Evolutionary conservation across 2,797 vertebrate genomes (phyloP).

Genomic region (Micrastur ruficollis): DNA sequence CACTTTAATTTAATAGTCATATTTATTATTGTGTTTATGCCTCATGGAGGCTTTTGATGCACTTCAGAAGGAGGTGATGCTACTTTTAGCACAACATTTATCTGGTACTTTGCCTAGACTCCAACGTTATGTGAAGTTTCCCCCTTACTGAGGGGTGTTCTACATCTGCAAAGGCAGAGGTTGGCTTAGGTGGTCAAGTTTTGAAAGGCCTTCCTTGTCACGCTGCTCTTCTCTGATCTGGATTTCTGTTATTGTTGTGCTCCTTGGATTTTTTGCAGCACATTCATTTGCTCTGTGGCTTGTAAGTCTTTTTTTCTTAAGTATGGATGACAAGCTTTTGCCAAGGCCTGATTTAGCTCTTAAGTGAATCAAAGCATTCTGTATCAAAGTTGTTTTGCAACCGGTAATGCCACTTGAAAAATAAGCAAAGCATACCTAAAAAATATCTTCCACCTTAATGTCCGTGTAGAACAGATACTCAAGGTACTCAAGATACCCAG

Average conservation of each 20-base stretch:
- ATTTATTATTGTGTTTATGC: not conserved
- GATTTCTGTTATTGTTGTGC: not conserved
- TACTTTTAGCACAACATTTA: not conserved
- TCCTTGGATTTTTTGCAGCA: not conserved
- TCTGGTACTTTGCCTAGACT: not conserved
- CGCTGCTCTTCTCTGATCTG: not conserved
- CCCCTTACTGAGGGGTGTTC: not conserved
- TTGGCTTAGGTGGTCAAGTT: not conserved
- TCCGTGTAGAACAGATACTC: not conserved
- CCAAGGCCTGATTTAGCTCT: not conserved
- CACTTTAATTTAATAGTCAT: not conserved
- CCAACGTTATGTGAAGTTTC: not conserved
- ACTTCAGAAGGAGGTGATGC: not conserved
- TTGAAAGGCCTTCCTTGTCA: not conserved
- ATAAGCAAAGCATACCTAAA: not conserved
- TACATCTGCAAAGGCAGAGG: not conserved
- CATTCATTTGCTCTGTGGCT: not conserved
- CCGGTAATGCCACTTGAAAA: not conserved
- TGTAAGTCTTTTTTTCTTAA: not conserved
- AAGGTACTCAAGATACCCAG: not conserved
- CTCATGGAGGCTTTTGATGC: not conserved
- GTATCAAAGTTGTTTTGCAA: not conserved
- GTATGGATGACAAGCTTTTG: not conserved
- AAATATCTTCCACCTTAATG: not conserved
- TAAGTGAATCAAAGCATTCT: not conserved